These are phyloP conservation scores for Mechanitis mazaeus DNA, from an alignment of 2,888 invertebrate genomes.

Conservation along the genomic window DNA sequence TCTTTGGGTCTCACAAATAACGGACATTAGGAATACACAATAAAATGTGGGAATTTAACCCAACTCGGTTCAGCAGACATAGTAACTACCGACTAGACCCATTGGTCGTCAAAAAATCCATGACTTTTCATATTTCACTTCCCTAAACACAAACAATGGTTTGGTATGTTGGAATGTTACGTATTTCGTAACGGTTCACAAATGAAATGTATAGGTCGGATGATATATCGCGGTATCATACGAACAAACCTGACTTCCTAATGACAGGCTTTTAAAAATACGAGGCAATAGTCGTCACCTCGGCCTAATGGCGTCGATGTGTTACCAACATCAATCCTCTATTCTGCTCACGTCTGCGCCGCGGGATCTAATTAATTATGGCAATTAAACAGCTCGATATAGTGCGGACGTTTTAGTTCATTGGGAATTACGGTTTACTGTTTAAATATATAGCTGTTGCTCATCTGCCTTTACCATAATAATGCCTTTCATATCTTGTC, in stretches of 20 bases:
- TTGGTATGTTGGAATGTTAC: slow-evolving; percentile 29
- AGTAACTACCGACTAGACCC: too few relatives aligned
- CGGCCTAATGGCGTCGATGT: slow-evolving; percentile 63
- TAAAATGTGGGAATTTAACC: too few relatives aligned
- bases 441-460: neutral
- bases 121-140: slow-evolving; percentile 5
- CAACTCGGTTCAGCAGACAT: too few relatives aligned
- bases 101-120: neutral
- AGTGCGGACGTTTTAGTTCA: slow-evolving; percentile 42
- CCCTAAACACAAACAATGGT: slow-evolving; percentile 5
- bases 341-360: slow-evolving; percentile 67
- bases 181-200: slow-evolving; percentile 48
- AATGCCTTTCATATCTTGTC: too few relatives aligned
- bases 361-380: slow-evolving; percentile 73
- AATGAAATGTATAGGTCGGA: slow-evolving; percentile 48
- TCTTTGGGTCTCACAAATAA: too few relatives aligned
- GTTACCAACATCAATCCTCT: slow-evolving; percentile 69
- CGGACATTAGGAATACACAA: too few relatives aligned
- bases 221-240: slow-evolving; percentile 58
- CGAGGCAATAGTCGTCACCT: slow-evolving; percentile 58
- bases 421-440: slow-evolving; percentile 38
- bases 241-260: slow-evolving; percentile 59
- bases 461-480: too few relatives aligned
- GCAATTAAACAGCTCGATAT: slow-evolving; percentile 68
- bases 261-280: slow-evolving; percentile 64